These are phyloP conservation scores for Dasysyrphus tricinctus DNA, from an alignment of 2,888 invertebrate genomes.

Conservation along the genomic window DNA sequence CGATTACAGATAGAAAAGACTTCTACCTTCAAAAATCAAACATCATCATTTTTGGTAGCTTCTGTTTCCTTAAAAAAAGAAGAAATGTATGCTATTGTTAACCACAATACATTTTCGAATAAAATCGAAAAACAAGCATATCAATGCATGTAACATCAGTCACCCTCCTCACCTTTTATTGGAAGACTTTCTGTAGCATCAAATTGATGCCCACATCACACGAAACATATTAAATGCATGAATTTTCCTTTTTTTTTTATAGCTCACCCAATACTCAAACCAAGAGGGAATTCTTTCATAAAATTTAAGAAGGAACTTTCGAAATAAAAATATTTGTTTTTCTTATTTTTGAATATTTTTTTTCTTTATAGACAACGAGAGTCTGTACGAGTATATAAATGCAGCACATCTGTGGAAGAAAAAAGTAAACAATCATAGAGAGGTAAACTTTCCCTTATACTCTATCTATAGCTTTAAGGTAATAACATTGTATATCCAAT, in stretches of 20 bases:
- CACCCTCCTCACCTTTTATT: not conserved
- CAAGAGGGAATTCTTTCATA: not conserved
- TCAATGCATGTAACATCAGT: constrained; percentile 1
- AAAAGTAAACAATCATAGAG: constrained; percentile 3
- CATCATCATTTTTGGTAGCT: constrained; percentile 10
- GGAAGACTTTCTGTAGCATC: not conserved
- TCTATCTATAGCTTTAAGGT: not conserved
- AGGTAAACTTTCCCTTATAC: constrained; percentile 1
- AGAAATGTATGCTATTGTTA: not conserved
- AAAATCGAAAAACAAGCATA: not conserved
- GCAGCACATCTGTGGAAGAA: not conserved
- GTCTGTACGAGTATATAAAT: not conserved
- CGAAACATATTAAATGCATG: not conserved
- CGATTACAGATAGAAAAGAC: not conserved
- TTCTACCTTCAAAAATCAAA: not conserved
- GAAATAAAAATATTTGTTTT: not conserved
- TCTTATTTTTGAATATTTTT: constrained; percentile 6
- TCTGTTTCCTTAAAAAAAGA: not conserved
- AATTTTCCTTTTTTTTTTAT: not conserved
- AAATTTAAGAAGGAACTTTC: not conserved
- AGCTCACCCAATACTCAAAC: not conserved
- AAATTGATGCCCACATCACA: constrained; percentile 19
- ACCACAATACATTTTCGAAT: not conserved
- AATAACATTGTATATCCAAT: too few species aligned
- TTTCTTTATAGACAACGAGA: not conserved